Conservation (phyloP, 2,113 vertebrate species). For the Notechis scutatus region DNA sequence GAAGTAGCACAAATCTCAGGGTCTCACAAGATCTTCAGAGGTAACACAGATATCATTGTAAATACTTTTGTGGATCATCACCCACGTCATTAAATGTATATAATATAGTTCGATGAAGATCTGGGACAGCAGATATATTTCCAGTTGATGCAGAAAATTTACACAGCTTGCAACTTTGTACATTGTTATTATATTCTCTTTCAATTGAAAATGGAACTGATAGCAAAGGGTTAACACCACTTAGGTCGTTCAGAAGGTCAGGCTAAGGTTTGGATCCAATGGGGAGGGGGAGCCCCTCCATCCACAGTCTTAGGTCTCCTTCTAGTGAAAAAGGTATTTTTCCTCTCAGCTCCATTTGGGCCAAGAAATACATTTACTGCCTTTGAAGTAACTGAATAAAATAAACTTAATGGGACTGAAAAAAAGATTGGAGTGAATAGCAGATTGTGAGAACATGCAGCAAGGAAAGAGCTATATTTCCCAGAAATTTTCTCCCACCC, state of each 20-base stretch:
- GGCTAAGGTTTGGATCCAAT: background rate
- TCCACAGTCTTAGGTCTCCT: background rate
- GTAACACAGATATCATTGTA: background rate
- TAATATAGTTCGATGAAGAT: background rate
- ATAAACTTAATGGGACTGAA: background rate
- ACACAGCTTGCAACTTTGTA: background rate
- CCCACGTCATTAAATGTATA: background rate
- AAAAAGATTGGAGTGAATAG: background rate
- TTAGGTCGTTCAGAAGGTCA: background rate
- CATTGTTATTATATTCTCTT: background rate
- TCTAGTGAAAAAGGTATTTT: background rate
- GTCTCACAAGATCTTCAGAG: background rate
- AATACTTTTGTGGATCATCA: background rate
- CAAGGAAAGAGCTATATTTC: background rate
- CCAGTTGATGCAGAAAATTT: background rate
- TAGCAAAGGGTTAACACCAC: background rate
- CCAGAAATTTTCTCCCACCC: background rate
- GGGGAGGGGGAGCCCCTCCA: background rate
- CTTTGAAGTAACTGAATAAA: background rate
- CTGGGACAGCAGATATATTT: background rate
- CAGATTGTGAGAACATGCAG: background rate
- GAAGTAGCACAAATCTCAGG: background rate
- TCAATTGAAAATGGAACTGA: background rate
- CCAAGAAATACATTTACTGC: background rate
- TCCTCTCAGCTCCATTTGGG: background rate